A percentile compares a stretch with the other conserved stretches of the same genome.
Evolutionary conservation across 2,888 invertebrate genomes (phyloP).

Genomic region (Chirona hameri): DNA sequence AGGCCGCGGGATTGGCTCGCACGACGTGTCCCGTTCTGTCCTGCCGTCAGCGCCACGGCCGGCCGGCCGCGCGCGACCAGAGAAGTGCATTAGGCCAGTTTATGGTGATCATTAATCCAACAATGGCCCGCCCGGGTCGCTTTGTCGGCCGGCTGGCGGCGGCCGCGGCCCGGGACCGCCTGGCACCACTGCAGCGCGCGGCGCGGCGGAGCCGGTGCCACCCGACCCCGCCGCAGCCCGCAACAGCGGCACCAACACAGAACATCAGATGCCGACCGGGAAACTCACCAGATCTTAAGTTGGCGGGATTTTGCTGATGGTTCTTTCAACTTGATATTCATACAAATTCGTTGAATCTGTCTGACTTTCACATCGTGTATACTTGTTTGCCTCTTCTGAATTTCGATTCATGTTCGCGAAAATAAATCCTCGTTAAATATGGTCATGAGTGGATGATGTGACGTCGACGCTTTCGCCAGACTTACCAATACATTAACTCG

Average conservation of each 20-base stretch:
- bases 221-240: not conserved
- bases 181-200: not conserved
- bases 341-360: too few species aligned
- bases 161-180: not conserved
- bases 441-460: not conserved
- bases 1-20: too few species aligned
- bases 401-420: not conserved
- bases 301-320: not conserved
- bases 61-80: not conserved
- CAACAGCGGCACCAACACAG: not conserved
- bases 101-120: not conserved
- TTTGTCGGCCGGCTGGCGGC: not conserved
- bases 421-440: not conserved
- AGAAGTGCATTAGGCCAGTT: not conserved
- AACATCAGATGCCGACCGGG: not conserved
- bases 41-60: not conserved
- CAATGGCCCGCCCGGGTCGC: not conserved
- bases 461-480: conserved; percentile 2
- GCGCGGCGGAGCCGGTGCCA: not conserved
- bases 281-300: not conserved
- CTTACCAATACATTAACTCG: not conserved
- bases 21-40: too few species aligned
- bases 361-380: not conserved
- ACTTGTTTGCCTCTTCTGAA: not conserved
- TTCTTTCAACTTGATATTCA: not conserved